Base-by-base conservation (phyloP, 1,140 invertebrate genomes). In the Achroia grisella region DNA sequence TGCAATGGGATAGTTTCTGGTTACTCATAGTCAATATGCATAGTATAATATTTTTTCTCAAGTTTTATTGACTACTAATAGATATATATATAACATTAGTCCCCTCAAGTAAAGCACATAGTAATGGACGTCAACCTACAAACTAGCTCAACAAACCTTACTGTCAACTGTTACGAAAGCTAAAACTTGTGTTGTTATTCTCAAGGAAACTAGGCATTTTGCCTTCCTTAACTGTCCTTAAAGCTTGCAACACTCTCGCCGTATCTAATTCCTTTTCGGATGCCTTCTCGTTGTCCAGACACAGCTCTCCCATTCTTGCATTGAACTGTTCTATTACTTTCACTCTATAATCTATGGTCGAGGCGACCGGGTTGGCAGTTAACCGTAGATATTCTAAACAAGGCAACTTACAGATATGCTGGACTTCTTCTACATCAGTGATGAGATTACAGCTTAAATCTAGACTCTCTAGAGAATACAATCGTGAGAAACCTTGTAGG, bases 221-320 rank as follows among this genome's bases (percentile, higher is more conserved):
- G 5, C 81, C 77, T 59, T 86, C 86, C 37, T 85, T 86, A 0
- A 87, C 79, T 4, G 85, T 91, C 62, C 93, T 89, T 40, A 98
- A 86, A 0, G 96, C 96, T 72, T 96, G 93, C 34, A 97, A 82
- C 9, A 98, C 92, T 29, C 95, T 91, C 0, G 97, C 95, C 9
- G 94, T 97, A 68, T 98, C 96, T 34, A 97, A 74, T 82, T 98
- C 97, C 60, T 93, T 93, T 69, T 95, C 92, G 15, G 93, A 92
- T 0, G 95, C 91, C 56, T 91, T 93, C 63, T 96, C 92, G 71
- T 95, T 95, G 68, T 98, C 97, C 35, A 98, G 78, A 71, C 89
- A 93, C 32, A 97, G 89, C 55, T 95, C 91, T 28, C 88, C 76
- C 48, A 93, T 93, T 36, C 94, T 87, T 31, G 90, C 88, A 34